Evolutionary conservation across 2,797 vertebrate species (phyloP).

Genomic region (Hippoglossus hippoglossus): DNA sequence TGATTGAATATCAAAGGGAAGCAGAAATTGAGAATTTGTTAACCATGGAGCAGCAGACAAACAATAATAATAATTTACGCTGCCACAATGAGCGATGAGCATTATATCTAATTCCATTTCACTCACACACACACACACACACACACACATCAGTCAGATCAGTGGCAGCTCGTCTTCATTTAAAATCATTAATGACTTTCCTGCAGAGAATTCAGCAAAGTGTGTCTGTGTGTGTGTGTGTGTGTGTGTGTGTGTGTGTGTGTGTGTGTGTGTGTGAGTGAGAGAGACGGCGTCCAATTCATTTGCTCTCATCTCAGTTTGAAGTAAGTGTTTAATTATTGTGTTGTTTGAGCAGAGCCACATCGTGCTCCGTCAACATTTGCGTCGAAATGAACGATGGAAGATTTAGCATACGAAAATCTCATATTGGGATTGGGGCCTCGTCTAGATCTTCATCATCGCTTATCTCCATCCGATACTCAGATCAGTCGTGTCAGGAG

Average conservation of each 20-base stretch:
- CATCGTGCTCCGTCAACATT: conserved; percentile 31
- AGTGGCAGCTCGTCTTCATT: conserved; percentile 53
- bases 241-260: conserved; percentile 42
- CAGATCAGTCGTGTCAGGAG: no score
- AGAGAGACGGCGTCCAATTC: no score
- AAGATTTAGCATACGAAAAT: no score
- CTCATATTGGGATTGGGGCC: no score
- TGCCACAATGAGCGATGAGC: conserved; percentile 66
- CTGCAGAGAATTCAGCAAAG: conserved; percentile 49
- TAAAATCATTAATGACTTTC: conserved; percentile 72
- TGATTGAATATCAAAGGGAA: conserved; percentile 47
- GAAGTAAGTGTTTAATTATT: conserved; percentile 65
- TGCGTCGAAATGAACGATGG: conserved; percentile 35
- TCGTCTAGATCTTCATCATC: no score
- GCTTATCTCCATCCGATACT: no score
- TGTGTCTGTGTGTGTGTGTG: conserved; percentile 39
- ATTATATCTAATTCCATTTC: conserved; percentile 39
- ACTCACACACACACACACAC: no score
- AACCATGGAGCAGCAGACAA: conserved; percentile 44
- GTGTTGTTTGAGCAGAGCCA: conserved; percentile 34
- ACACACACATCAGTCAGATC: no score
- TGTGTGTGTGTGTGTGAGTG: conserved; percentile 35
- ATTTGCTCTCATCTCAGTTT: conserved; percentile 55
- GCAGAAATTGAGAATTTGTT: conserved; percentile 63
- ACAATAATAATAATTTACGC: conserved; percentile 57